These are phyloP conservation scores for Rhingia campestris DNA, from an alignment of 2,888 invertebrate genomes.

Conservation along the genomic window DNA sequence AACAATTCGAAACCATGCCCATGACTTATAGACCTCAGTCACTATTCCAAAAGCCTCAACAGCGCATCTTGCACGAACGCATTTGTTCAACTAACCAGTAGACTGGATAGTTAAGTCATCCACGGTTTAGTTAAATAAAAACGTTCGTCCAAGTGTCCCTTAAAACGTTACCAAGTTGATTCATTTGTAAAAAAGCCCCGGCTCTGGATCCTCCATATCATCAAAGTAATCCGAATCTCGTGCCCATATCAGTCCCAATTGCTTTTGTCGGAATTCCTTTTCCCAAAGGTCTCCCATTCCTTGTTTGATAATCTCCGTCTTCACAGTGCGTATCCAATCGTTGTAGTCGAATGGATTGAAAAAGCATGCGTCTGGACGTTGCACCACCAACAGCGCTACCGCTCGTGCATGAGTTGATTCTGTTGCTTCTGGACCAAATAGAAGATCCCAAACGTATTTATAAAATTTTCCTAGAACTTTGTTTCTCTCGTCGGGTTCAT, in stretches of 20 bases:
- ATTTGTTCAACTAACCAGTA: too few species aligned
- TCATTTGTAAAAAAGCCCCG: constrained; percentile 77
- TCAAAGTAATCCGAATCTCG: constrained; percentile 80
- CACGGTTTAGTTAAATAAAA: too few species aligned
- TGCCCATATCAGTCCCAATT: constrained; percentile 79
- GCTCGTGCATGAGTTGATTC: constrained; percentile 75
- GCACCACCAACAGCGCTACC: constrained; percentile 76
- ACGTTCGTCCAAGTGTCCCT: too few species aligned
- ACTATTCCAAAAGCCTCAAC: too few species aligned
- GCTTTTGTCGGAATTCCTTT: constrained; percentile 77
- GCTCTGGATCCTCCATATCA: constrained; percentile 76
- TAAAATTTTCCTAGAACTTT: constrained; percentile 51
- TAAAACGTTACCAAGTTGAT: too few species aligned
- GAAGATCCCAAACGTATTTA: constrained; percentile 77
- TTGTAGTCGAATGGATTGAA: constrained; percentile 79
- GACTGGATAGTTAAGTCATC: too few species aligned
- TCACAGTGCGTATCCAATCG: constrained; percentile 80
- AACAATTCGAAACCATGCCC: too few species aligned
- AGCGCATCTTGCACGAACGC: too few species aligned
- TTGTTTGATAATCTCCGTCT: constrained; percentile 77
- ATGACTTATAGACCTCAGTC: too few species aligned
- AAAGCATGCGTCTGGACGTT: constrained; percentile 82
- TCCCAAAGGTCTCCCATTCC: constrained; percentile 80
- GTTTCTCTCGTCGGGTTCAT: constrained; percentile 32
- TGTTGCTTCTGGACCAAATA: constrained; percentile 75